phyloP scores from a whole-genome alignment of 2,888 invertebrate genomes.

The Eretmocerus hayati region DNA sequence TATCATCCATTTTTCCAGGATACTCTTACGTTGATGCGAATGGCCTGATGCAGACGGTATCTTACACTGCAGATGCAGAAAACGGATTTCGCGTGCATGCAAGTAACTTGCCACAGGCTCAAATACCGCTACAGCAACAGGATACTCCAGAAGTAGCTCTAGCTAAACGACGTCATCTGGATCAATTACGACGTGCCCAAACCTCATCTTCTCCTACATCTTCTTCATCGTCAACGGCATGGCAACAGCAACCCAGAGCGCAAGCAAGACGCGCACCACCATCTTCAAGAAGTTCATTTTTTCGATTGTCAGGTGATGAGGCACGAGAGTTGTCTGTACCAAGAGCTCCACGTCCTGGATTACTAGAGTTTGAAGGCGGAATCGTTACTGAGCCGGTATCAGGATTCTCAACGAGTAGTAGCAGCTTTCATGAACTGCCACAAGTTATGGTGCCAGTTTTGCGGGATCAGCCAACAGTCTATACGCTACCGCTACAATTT shows the following conservation, averaged over 20 bases:
- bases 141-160: slow-evolving; percentile 49
- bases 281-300: slow-evolving; percentile 28
- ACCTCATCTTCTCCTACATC: neutral
- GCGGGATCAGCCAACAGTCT: too few species aligned
- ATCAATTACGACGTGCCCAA: slow-evolving; percentile 25
- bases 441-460: slow-evolving; percentile 23
- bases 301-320: slow-evolving; percentile 29
- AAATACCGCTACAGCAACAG: slow-evolving; percentile 16
- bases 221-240: neutral
- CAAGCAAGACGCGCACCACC: slow-evolving; percentile 3
- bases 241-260: slow-evolving; percentile 9
- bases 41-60: slow-evolving; percentile 58
- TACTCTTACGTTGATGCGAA: slow-evolving; percentile 64
- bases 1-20: slow-evolving; percentile 38
- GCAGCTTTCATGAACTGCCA: slow-evolving; percentile 1
- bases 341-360: neutral
- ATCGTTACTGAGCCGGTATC: slow-evolving; percentile 2
- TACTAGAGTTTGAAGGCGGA: too few species aligned
- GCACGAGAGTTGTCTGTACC: slow-evolving; percentile 32
- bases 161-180: slow-evolving; percentile 46
- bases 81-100: slow-evolving; percentile 61
- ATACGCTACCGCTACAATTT: slow-evolving; percentile 1
- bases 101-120: slow-evolving; percentile 49
- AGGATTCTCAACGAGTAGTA: neutral
- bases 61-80: slow-evolving; percentile 55